Evolutionary conservation across 2,888 invertebrate species (phyloP).

Genomic region (Apamea monoglypha): DNA sequence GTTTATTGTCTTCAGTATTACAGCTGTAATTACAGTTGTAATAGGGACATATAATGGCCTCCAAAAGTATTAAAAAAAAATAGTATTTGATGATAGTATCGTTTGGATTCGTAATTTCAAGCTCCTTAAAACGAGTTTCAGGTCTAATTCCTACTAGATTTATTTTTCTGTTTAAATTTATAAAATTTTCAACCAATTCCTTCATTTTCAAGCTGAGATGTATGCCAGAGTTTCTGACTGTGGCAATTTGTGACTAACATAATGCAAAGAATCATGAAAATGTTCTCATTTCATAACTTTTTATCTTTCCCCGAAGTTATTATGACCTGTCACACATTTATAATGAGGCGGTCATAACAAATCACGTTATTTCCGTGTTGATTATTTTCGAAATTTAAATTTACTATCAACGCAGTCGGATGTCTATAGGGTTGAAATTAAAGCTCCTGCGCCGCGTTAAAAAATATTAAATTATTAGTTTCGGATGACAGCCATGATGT

Average conservation of each 20-base stretch:
- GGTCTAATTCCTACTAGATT: neutral
- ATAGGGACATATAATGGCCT: neutral
- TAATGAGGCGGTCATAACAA: conserved; percentile 65
- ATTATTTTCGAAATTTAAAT: conserved; percentile 65
- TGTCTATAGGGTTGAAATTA: conserved; percentile 48
- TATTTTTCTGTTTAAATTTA: neutral
- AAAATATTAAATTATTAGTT: conserved; percentile 62
- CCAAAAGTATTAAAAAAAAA: too few relatives aligned
- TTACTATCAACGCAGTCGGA: conserved; percentile 51
- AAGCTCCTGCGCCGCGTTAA: conserved; percentile 44
- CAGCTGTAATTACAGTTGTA: neutral
- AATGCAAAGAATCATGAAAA: conserved; percentile 9
- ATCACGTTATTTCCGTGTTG: conserved; percentile 65
- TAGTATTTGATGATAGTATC: too few relatives aligned
- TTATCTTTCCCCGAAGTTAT: conserved; percentile 44
- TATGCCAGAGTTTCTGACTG: neutral
- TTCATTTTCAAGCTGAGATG: neutral
- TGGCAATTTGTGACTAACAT: neutral
- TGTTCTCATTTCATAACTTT: conserved; percentile 27
- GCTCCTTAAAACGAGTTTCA: neutral
- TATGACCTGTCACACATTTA: conserved; percentile 62
- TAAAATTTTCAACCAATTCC: neutral
- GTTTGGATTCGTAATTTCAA: neutral
- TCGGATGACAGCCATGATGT: conserved; percentile 57
- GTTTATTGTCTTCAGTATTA: neutral